Percentiles rank a stretch among this genome's conserved stretches.
Evolutionary conservation across 2,113 vertebrate genomes (phyloP).

Genomic region (Ophthalmolycus amberensis): DNA sequence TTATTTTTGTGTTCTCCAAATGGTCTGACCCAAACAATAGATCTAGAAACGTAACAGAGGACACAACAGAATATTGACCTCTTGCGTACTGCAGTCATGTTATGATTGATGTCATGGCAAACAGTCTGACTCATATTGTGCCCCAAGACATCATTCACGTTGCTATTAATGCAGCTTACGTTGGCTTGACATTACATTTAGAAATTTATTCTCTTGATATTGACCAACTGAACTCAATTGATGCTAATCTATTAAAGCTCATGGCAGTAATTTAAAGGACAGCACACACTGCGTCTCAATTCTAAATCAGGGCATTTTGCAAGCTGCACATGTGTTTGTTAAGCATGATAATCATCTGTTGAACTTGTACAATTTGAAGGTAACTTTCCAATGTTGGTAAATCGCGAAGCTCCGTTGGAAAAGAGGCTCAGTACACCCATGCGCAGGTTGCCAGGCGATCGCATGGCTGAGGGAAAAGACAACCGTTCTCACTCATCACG

Average conservation of each 20-base stretch:
- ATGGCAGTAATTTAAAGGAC: constrained; percentile 40
- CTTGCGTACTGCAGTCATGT: not conserved
- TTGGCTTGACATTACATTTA: constrained; percentile 58
- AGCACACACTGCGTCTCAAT: not conserved
- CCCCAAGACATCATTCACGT: constrained; percentile 72
- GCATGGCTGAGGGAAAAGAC: not conserved
- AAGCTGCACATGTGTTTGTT: not conserved
- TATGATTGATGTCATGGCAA: constrained; percentile 23
- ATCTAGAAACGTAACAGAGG: not conserved
- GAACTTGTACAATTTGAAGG: not conserved
- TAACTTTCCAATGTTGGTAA: not conserved
- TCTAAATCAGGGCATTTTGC: not conserved
- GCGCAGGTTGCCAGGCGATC: not conserved
- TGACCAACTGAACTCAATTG: constrained; percentile 55
- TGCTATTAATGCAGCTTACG: constrained; percentile 50
- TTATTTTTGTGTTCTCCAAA: not conserved
- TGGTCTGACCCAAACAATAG: not conserved
- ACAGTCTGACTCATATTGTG: constrained; percentile 62
- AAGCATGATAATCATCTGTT: not conserved
- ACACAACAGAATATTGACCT: not conserved
- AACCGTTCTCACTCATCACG: not conserved
- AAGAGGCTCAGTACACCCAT: not conserved
- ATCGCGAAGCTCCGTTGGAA: not conserved
- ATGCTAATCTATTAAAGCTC: constrained; percentile 41
- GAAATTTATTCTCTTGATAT: constrained; percentile 71